Percentiles rank a stretch among this genome's conserved stretches.
Conservation (phyloP, 2,888 invertebrate genomes). For the Steromphala cineraria region DNA sequence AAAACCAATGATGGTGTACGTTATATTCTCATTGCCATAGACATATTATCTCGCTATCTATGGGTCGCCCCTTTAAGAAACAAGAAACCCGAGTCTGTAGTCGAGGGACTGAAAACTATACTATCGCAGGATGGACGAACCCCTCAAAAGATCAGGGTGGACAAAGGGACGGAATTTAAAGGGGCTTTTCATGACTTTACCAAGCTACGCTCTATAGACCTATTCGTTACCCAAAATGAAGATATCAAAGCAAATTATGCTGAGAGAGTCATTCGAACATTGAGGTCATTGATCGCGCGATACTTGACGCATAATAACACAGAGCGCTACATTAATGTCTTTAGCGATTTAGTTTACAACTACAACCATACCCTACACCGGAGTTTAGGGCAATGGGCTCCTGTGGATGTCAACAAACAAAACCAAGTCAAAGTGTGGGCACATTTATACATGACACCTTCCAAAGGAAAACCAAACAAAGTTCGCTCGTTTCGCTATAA, state of each 20-base stretch:
- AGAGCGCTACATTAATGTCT: background rate
- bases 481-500: no score
- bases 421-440: no score
- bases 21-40: background rate
- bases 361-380: background rate
- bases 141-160: background rate
- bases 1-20: conserved; percentile 7
- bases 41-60: background rate
- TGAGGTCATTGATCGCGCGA: background rate
- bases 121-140: background rate
- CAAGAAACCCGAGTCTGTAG: background rate
- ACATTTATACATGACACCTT: no score
- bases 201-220: background rate
- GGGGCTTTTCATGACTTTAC: background rate
- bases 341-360: background rate
- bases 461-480: no score
- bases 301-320: background rate
- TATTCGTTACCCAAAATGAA: background rate
- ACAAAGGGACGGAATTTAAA: background rate
- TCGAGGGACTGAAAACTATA: background rate
- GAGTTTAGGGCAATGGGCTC: background rate
- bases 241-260: background rate
- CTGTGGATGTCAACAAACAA: no score
- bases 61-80: background rate
- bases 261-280: no score